phyloP scores from a whole-genome alignment of 2,113 vertebrate species.

The Pica pica region DNA sequence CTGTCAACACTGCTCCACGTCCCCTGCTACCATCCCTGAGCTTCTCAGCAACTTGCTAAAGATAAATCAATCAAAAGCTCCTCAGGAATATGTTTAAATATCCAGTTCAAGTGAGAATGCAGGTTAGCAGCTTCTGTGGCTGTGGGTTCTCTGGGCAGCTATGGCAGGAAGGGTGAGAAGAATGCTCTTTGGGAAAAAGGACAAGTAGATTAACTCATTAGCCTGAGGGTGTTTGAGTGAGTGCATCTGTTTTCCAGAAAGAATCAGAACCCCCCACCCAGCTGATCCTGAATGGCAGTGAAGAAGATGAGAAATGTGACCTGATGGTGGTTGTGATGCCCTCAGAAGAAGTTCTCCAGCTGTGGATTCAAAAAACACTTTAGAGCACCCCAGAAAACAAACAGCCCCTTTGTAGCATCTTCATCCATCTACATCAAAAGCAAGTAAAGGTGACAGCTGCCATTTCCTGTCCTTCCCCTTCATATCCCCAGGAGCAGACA shows the following conservation, averaged over 20 bases:
- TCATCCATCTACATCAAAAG: background rate
- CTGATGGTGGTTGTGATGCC: background rate
- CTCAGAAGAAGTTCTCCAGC: constrained; percentile 38
- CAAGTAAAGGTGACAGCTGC: background rate
- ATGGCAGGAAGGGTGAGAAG: background rate
- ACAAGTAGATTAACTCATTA: background rate
- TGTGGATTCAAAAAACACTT: constrained; percentile 35
- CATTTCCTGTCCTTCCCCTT: background rate
- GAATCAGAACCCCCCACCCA: constrained; percentile 27
- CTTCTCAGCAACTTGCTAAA: background rate
- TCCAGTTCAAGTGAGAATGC: background rate
- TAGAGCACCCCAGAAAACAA: background rate
- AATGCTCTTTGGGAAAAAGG: background rate
- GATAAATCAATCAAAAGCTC: background rate
- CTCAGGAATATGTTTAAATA: background rate
- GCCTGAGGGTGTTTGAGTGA: background rate
- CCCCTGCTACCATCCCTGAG: background rate
- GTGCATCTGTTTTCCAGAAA: constrained; percentile 58
- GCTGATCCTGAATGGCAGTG: background rate
- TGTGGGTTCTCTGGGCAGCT: background rate
- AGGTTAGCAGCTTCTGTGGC: background rate
- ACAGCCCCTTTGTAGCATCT: background rate
- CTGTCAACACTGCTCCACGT: background rate
- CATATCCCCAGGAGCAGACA: background rate
- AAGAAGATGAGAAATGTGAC: constrained; percentile 54